A percentile compares a stretch with the other conserved stretches of the same genome.
Conservation (phyloP, 2,113 vertebrate species). For the Motacilla alba region DNA sequence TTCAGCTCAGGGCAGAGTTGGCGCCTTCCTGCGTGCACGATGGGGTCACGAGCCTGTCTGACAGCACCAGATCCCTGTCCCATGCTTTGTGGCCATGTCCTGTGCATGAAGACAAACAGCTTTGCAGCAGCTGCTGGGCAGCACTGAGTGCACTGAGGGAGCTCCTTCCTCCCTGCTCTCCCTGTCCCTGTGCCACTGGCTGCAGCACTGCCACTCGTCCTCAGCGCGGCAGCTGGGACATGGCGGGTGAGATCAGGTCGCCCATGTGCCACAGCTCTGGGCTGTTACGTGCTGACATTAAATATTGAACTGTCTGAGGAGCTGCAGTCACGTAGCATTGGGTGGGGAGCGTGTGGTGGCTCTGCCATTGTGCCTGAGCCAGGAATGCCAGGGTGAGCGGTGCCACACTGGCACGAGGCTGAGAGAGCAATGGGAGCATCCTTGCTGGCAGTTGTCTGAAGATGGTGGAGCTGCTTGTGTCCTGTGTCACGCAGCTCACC, state of each 20-base stretch:
- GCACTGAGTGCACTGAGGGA: background rate
- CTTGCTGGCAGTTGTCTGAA: background rate
- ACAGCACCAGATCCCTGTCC: accelerated
- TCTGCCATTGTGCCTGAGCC: background rate
- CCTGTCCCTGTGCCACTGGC: accelerated
- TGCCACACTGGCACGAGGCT: background rate
- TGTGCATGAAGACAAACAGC: accelerated
- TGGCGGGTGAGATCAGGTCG: background rate
- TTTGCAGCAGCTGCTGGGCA: background rate
- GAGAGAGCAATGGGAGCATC: background rate
- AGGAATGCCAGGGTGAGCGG: background rate
- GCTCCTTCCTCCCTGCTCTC: background rate
- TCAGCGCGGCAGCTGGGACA: accelerated
- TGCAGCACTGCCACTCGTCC: background rate
- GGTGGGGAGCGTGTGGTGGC: background rate
- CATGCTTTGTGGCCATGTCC: background rate
- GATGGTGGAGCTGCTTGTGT: accelerated
- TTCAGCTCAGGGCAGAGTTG: background rate
- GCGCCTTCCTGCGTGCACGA: accelerated
- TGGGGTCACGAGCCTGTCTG: background rate
- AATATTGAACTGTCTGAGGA: background rate
- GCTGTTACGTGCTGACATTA: accelerated
- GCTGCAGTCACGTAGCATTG: background rate
- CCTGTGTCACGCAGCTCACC: background rate
- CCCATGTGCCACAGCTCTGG: background rate